A percentile compares a stretch with the other conserved stretches of the same genome.
These are phyloP conservation scores for Oreamnos americanus DNA, from an alignment of 2,113 vertebrate species.

Conservation along the genomic window DNA sequence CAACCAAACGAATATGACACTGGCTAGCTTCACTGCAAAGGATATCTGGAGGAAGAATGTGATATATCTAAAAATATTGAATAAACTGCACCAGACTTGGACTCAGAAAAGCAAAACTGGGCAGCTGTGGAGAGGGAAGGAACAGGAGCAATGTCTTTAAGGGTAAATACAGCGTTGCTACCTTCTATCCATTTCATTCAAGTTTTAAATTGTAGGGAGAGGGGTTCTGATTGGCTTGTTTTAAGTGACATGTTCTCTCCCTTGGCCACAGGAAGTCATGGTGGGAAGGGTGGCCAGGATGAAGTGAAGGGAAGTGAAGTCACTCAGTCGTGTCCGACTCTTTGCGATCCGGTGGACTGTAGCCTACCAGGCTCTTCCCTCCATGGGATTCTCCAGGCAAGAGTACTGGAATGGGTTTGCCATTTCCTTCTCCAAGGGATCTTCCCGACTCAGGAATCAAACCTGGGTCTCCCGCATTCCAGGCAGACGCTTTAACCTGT, in stretches of 20 bases:
- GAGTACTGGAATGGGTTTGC: too few relatives aligned
- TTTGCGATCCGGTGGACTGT: too few relatives aligned
- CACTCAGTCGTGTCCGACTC: too few relatives aligned
- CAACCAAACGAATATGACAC: not conserved
- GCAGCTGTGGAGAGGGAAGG: not conserved
- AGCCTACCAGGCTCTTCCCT: too few relatives aligned
- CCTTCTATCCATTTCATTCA: not conserved
- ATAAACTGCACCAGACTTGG: not conserved
- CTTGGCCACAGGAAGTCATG: not conserved
- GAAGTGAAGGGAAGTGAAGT: too few relatives aligned
- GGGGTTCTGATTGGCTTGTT: not conserved
- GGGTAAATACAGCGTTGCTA: not conserved
- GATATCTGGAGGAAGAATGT: not conserved
- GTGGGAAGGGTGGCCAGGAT: not conserved
- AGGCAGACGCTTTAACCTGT: too few relatives aligned
- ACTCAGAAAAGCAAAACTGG: not conserved
- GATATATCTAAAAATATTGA: not conserved
- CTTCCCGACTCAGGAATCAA: too few relatives aligned
- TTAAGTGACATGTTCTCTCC: not conserved
- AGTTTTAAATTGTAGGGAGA: not conserved
- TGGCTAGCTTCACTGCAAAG: not conserved
- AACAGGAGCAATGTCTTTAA: not conserved
- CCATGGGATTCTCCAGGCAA: too few relatives aligned
- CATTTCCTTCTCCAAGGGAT: too few relatives aligned
- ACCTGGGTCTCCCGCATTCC: too few relatives aligned